Evolutionary conservation across 2,797 vertebrate species (phyloP), one percentile per base, ranked within the genome.

Genomic region (Uromys caudimaculatus): DNA sequence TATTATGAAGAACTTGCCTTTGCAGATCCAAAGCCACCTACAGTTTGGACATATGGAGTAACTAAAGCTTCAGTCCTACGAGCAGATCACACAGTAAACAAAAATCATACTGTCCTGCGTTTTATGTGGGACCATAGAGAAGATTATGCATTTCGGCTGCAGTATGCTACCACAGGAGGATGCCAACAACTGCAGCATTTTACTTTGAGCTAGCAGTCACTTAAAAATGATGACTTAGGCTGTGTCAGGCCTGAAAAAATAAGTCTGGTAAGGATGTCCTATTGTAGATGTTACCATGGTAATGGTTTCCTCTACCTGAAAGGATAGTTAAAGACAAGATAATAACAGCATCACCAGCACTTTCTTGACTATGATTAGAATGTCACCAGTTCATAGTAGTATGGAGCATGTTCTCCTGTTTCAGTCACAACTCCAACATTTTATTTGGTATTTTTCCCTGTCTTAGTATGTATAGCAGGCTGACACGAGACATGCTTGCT

Each of bases 321-420:
- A 92, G 67, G 89, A 91, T 14, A 93, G 58, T 64, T 86, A 91
- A 50, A 89, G 86, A 91, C 86, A 89, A 79, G 62, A 62, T 50
- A 64, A 23, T 21, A 27, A 81, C n/a, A 90, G 0, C 5, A 62
- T 47, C 67, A 50, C 32, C 35, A 91, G 54, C 32, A n/a, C 52
- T 77, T 64, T 90, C 75, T 41, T 12, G 41, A 71, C 41, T 56
- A 5, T 60, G 60, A 44, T 27, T 64, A 89, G 73, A 92, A 84
- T 81, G 47, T 54, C 47, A 69, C n/a, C 32, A 60, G 52, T 41
- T 89, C 32, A 24, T 3, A 64, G 54, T 24, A 21, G n/a, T 35
- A 9, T 27, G 1, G 29, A 94, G 75, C 62, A 32, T 77, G 2
- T 0, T 47, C 24, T 47, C 56, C 14, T 29, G 38, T 67, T 29